Percentiles rank a stretch among this genome's conserved stretches.
These are phyloP conservation scores for Plotosus lineatus DNA, from an alignment of 2,113 vertebrate genomes.

Conservation along the genomic window DNA sequence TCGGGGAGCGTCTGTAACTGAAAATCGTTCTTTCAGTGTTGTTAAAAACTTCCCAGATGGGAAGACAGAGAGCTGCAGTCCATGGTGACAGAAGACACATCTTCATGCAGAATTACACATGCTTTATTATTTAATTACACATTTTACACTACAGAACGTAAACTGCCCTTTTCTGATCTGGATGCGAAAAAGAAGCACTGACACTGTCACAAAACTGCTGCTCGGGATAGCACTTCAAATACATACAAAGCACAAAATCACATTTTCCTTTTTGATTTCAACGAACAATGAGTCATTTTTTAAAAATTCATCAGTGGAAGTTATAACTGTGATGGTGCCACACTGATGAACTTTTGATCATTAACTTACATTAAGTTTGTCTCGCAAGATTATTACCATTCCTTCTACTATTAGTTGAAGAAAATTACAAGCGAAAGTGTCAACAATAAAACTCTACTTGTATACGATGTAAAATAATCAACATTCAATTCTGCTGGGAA, in stretches of 20 bases:
- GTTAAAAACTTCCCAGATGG: not conserved
- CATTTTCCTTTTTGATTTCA: not conserved
- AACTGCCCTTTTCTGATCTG: not conserved
- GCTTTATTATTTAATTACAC: slow-evolving; percentile 17
- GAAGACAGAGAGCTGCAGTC: not conserved
- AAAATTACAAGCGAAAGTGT: not conserved
- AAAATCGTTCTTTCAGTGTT: not conserved
- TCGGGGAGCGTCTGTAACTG: too few relatives aligned
- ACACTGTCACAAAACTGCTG: not conserved
- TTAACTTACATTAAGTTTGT: not conserved
- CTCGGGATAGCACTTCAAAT: not conserved
- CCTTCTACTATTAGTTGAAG: not conserved
- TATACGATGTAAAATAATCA: not conserved
- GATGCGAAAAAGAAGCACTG: not conserved
- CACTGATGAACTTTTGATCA: not conserved
- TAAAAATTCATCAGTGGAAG: not conserved
- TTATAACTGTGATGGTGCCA: not conserved
- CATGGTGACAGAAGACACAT: slow-evolving; percentile 25
- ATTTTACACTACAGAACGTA: slow-evolving; percentile 36
- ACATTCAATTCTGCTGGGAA: not conserved
- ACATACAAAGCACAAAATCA: slow-evolving; percentile 3
- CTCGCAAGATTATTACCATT: not conserved
- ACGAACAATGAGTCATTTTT: not conserved
- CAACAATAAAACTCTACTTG: not conserved
- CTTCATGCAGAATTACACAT: slow-evolving; percentile 24